Evolutionary conservation across 2,113 vertebrate genomes (phyloP).

Genomic region (Megaceryle maxima): DNA sequence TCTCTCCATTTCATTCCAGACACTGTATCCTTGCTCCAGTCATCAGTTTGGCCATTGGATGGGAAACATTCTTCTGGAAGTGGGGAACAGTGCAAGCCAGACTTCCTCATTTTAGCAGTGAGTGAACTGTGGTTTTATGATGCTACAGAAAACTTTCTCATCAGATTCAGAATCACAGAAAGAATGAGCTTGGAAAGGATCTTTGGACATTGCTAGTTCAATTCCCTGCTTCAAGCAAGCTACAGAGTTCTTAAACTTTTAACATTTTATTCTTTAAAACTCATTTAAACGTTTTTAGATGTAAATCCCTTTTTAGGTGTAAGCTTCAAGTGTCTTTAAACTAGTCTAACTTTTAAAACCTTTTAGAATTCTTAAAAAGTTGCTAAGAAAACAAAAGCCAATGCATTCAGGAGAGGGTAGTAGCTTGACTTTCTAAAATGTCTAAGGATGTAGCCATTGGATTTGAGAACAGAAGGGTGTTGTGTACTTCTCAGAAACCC

Average conservation of each 20-base stretch:
- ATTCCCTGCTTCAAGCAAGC: background rate
- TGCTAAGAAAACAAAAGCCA: background rate
- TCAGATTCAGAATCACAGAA: background rate
- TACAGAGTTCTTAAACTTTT: background rate
- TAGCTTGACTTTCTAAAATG: background rate
- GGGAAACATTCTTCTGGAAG: background rate
- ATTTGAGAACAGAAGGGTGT: background rate
- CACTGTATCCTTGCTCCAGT: background rate
- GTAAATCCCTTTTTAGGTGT: background rate
- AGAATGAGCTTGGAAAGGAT: background rate
- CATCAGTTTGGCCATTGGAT: background rate
- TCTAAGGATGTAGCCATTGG: background rate
- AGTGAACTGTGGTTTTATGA: background rate
- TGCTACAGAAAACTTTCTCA: background rate
- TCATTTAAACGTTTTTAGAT: background rate
- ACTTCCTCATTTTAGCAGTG: background rate
- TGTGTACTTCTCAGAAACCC: background rate
- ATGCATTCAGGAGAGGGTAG: background rate
- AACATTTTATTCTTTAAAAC: background rate
- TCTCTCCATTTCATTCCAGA: background rate
- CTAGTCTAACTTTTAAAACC: background rate
- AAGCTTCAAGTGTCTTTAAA: background rate
- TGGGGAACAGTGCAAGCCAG: background rate
- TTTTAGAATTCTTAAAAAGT: background rate
- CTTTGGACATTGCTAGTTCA: background rate